These are phyloP conservation scores for Gracilinanus agilis DNA, from an alignment of 2,113 vertebrate genomes.

Conservation along the genomic window DNA sequence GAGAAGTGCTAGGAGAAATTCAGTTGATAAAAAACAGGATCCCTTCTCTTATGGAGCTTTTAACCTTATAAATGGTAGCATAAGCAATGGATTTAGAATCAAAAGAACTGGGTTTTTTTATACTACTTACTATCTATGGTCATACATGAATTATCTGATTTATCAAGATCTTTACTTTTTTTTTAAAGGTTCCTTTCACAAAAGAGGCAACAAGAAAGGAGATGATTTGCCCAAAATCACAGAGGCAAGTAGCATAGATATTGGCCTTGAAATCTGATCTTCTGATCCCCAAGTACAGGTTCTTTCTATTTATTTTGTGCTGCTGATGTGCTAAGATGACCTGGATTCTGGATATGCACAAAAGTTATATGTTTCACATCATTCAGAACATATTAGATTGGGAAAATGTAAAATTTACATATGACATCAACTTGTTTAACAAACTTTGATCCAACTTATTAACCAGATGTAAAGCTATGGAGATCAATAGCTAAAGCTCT, in stretches of 20 bases:
- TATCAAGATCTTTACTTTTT: background rate
- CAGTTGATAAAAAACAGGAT: background rate
- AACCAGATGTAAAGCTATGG: slow-evolving; percentile 65
- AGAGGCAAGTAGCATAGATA: background rate
- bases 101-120: background rate
- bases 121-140: background rate
- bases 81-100: background rate
- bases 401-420: background rate
- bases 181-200: background rate
- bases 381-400: background rate
- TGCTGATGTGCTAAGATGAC: background rate
- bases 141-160: background rate
- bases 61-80: background rate
- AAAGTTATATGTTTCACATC: background rate
- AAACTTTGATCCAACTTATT: slow-evolving; percentile 62
- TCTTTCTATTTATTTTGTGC: background rate
- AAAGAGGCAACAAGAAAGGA: background rate
- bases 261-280: background rate
- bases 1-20: background rate
- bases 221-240: background rate
- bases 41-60: background rate
- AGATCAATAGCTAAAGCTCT: slow-evolving; percentile 70
- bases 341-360: background rate
- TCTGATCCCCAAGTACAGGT: background rate
- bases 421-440: slow-evolving; percentile 66